Conservation (phyloP, 2,888 invertebrate genomes). For the Leucozona laternaria region DNA sequence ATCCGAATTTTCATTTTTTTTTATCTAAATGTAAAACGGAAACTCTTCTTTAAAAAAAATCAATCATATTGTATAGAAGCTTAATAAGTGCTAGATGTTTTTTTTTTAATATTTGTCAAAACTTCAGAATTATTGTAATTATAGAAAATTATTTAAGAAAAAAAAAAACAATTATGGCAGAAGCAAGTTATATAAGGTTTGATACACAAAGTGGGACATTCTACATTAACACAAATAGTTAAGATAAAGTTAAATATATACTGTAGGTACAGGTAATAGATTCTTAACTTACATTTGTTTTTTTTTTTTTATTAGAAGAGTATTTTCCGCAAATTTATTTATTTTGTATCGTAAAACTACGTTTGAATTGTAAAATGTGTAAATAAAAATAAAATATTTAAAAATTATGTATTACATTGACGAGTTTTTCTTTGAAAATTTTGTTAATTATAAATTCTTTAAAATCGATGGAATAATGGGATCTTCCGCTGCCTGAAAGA, state of each 20-base stretch:
- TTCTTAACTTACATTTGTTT: neutral
- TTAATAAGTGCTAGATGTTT: neutral
- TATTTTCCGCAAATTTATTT: neutral
- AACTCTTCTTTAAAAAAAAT: neutral
- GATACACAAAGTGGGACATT: neutral
- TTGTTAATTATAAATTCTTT: no score
- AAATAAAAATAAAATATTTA: slow-evolving; percentile 37
- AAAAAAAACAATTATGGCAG: neutral
- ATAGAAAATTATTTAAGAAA: neutral
- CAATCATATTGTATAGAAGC: neutral
- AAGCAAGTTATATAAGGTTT: neutral
- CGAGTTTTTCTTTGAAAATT: no score
- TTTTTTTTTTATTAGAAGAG: neutral
- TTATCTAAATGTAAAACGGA: neutral
- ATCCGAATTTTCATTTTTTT: slow-evolving; percentile 36
- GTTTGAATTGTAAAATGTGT: slow-evolving; percentile 23
- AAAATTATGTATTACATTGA: no score
- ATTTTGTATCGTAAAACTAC: slow-evolving; percentile 28
- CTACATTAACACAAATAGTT: neutral
- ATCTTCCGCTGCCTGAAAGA: no score
- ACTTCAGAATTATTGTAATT: neutral
- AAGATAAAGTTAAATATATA: neutral
- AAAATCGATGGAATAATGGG: no score
- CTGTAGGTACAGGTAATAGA: neutral
- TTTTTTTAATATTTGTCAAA: no score